Evolutionary conservation across 2,888 invertebrate genomes (phyloP).

Genomic region (Stramonita haemastoma): DNA sequence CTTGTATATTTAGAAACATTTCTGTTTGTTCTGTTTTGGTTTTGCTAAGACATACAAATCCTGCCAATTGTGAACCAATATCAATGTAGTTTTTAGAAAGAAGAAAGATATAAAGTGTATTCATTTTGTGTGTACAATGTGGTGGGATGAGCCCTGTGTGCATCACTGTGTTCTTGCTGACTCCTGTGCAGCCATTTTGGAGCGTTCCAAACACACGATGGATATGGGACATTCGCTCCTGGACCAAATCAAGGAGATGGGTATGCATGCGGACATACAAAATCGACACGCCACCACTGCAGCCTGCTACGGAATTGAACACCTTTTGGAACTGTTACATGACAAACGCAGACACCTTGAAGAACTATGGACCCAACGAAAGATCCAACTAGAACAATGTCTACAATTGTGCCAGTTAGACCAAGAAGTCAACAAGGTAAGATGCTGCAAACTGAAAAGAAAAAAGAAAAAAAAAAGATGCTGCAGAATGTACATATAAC

Average conservation of each 20-base stretch:
- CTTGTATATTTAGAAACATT: too few relatives aligned
- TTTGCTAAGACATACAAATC: too few relatives aligned
- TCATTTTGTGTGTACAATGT: too few relatives aligned
- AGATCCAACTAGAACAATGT: constrained; percentile 88
- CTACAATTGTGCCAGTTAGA: constrained; percentile 86
- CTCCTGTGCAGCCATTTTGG: constrained; percentile 81
- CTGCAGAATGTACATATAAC: too few relatives aligned
- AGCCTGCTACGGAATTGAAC: constrained; percentile 79
- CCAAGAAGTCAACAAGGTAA: constrained; percentile 82
- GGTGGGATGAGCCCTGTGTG: neutral
- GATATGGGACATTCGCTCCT: constrained; percentile 88
- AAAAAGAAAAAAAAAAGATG: too few relatives aligned
- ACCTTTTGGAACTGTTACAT: constrained; percentile 81
- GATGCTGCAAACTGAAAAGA: neutral
- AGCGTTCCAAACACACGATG: constrained; percentile 87
- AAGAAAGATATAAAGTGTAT: neutral
- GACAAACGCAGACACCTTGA: constrained; percentile 86
- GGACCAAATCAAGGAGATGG: constrained; percentile 86
- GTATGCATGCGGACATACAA: constrained; percentile 84
- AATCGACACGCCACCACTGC: constrained; percentile 79
- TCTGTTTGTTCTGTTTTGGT: too few relatives aligned
- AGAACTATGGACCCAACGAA: constrained; percentile 82
- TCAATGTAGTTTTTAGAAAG: neutral
- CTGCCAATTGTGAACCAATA: too few relatives aligned
- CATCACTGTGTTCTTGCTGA: neutral